Base-by-base conservation (phyloP, 92 coral and sea anemone genomes). In the Blastomussa wellsi region DNA sequence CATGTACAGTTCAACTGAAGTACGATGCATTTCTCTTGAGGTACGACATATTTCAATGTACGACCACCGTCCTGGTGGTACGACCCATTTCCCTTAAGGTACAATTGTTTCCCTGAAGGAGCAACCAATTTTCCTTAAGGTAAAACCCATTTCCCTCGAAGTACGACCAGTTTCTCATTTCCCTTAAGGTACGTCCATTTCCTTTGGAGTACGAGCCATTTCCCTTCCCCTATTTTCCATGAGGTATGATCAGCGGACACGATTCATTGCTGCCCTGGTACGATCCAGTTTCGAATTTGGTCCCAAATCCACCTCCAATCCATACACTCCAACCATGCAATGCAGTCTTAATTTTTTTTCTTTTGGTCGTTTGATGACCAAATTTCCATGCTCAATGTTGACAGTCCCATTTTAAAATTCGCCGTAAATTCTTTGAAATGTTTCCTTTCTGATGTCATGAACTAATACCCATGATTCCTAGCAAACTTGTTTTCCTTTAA, bases 391-490 rank as follows among this genome's bases (percentile, higher is more conserved):
- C 53, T 74, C 79, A 8, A 31, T 31, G 16, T 48, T 19, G 5
- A 47, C 28, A 14, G 39, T 68, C 32, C 87, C 87, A 49, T 71
- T 67, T 74, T 53, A 31, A 36, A 48, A 79, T 44, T 79, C 48
- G 14, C 60, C 48, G 1, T 79, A n/a, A 53, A 79, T 26, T 42
- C 72, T 7, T 38, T 42, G 32, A 51, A 79, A 79, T 26, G 42
- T 79, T 33, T 36, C 44, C 37, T 79, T 59, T 11, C 36, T 33
- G 7, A 19, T 33, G 41, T 60, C 60, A 20, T 53, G 35, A 59
- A 70, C 83, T n/a, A 59, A 15, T 28, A 79, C 29, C 83, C 74
- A 79, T 60, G 83, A 73, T 53, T 79, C 71, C n/a, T 20, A 5
- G 73, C 53, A 36, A 35, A 57, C 49, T 12, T 20, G 51, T 51